Percentiles rank a stretch among this genome's conserved stretches.
Evolutionary conservation across 2,888 invertebrate genomes (phyloP).

Genomic region (Panzeria rudis): DNA sequence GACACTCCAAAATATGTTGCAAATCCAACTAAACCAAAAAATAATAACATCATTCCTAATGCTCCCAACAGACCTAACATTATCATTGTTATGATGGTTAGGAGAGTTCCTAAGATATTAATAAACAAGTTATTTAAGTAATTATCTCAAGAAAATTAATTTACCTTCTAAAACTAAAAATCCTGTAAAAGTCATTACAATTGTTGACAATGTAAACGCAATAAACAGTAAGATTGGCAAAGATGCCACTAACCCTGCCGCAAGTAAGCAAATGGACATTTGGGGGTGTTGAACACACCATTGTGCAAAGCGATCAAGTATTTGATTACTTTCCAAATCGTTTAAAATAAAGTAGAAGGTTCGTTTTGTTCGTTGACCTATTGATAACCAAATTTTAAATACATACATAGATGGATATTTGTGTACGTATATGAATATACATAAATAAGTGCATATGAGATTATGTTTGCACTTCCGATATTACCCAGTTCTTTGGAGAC

Average conservation of each 20-base stretch:
- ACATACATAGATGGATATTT: background rate
- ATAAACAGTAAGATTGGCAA: conserved; percentile 80
- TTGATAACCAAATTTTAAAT: background rate
- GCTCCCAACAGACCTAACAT: conserved; percentile 80
- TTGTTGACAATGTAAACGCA: conserved; percentile 80
- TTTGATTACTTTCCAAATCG: conserved; percentile 77
- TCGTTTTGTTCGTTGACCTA: conserved; percentile 75
- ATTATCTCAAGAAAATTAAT: background rate
- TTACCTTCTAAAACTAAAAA: conserved; percentile 82
- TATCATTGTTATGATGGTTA: conserved; percentile 80
- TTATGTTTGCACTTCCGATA: background rate
- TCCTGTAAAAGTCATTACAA: conserved; percentile 82
- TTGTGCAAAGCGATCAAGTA: conserved; percentile 73
- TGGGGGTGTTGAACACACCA: conserved; percentile 79
- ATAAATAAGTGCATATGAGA: background rate
- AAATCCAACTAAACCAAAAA: conserved; percentile 76
- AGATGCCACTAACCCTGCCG: conserved; percentile 75
- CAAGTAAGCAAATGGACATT: conserved; percentile 75
- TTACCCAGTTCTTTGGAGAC: conserved; percentile 51
- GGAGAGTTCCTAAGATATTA: conserved; percentile 78
- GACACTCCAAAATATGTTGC: conserved; percentile 81
- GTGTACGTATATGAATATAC: background rate
- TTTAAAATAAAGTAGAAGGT: conserved; percentile 72
- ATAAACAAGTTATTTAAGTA: background rate
- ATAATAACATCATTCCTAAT: conserved; percentile 76